Evolutionary conservation across 1,140 invertebrate species (phyloP), one percentile per base, ranked within the genome.

Genomic region (Apis laboriosa): DNA sequence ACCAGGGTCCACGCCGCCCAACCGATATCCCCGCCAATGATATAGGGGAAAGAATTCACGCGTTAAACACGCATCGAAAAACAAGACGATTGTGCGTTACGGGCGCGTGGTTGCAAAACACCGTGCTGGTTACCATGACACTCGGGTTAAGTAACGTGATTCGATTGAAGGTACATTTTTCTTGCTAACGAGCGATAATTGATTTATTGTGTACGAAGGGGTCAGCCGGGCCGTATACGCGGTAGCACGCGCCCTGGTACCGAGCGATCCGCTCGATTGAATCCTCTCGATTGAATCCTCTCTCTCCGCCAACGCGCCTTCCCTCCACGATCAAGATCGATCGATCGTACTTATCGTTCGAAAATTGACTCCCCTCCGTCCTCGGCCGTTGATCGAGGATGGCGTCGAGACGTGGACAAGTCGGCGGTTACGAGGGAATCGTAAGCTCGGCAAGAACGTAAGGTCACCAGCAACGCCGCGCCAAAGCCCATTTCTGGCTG

Each of bases 151-250:
- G 78, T 91, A 89, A 79, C 84, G 72, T 90, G 71, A 92, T 92
- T 92, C 84, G 91, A 93, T 93, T 87, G 91, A 91, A 90, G 83
- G 88, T 90, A 83, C 87, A 92, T 92, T 92, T 90, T 91, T 92
- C 87, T 91, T 86, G 90, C 89, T 90, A 90, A 93, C 80, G 83
- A 92, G 84, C 82, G 86, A 88, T 91, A 92, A 93, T 93, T 92
- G 86, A 92, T 92, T 92, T 91, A 92, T 91, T 86, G 87, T 81
- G 86, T 85, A 86, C 63, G 73, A 86, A 84, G 71, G 87, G 81
- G 77, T 86, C 24, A 86, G 58, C 53, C 81, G 86, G 79, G 88
- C 77, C 73, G 73, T 66, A 76, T 84, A 89, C 86, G 88, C 81
- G n/a, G 73, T 77, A 86, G 86, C 81, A 89, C 83, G 89, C 86